Evolutionary conservation across 2,797 vertebrate genomes (phyloP).

Genomic region (Crocidura indochinensis): DNA sequence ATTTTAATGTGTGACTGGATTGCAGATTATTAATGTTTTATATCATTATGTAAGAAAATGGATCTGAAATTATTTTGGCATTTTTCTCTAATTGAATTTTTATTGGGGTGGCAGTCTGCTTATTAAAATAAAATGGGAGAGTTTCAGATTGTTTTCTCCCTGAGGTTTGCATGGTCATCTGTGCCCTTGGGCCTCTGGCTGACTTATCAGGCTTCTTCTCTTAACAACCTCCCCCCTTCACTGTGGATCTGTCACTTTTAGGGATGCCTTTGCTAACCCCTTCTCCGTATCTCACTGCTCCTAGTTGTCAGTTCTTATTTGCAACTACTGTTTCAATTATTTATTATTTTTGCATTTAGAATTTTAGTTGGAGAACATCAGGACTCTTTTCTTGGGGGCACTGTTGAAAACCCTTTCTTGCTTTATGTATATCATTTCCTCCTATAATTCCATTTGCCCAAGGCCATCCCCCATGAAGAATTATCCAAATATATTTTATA

Average conservation of each 20-base stretch:
- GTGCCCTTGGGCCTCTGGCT: not conserved
- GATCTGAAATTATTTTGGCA: not conserved
- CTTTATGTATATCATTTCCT: not conserved
- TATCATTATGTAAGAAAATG: conserved; percentile 18
- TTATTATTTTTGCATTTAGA: not conserved
- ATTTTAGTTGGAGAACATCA: not conserved
- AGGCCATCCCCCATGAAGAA: not conserved
- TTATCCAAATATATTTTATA: not conserved
- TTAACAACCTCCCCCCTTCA: not conserved
- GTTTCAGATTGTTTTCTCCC: not conserved
- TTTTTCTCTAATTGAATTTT: conserved; percentile 1
- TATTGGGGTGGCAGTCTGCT: not conserved
- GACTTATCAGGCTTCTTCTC: not conserved
- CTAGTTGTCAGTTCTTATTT: conserved; percentile 1
- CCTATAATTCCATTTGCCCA: not conserved
- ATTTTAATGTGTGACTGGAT: conserved; percentile 35
- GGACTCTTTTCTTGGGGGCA: not conserved
- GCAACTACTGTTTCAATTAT: not conserved
- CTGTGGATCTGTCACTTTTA: not conserved
- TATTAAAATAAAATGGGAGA: not conserved
- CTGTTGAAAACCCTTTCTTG: not conserved
- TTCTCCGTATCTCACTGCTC: not conserved
- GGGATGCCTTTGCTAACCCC: not conserved
- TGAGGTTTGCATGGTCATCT: not conserved
- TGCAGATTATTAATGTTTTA: conserved; percentile 47